Evolutionary conservation across 2,888 invertebrate genomes (phyloP), one percentile per base, ranked within the genome.

Genomic region (Idaea biselata): DNA sequence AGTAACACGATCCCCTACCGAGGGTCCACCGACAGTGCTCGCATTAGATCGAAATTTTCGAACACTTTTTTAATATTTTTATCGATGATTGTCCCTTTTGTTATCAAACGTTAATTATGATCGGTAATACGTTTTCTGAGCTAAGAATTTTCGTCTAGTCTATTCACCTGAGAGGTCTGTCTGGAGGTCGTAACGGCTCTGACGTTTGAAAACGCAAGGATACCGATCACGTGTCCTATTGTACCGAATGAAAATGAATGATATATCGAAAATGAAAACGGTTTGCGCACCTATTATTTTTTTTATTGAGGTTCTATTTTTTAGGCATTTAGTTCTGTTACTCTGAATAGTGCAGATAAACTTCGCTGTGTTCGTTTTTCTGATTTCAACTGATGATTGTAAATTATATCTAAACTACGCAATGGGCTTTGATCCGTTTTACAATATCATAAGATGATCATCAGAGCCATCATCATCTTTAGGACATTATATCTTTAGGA

Each of bases 161-260:
- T 79, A 80, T 79, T 82, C 84, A 88, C 88, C 89, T 88, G 85
- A 75, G 74, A 71, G 79, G 88, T 88, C 88, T 79, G 88, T 88
- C 88, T 89, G 80, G 86, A 88, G 89, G 89, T 88, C 89, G 81
- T 72, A 72, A 78, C 78, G 77, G 75, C 74, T 78, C 71, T 70
- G 73, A 70, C 73, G 72, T 74, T 71, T 78, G 75, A 77, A 75
- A 77, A 71, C 64, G 68, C 73, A 75, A 80, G 81, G 79, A 81
- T 79, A 82, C 80, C 81, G 83, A 84, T 86, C 84, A 82, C 82
- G 80, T 84, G 82, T 79, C 77, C 68, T 71, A 71, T 64, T 66
- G 18, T 62, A 63, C 54, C 63, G 60, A 64, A 73, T 72, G 16
- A 18, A 18, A 56, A 56, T 56, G 6, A 18, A 18, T 56, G 18